These are phyloP conservation scores for Timandra comae DNA, from an alignment of 2,888 invertebrate species.

Conservation along the genomic window DNA sequence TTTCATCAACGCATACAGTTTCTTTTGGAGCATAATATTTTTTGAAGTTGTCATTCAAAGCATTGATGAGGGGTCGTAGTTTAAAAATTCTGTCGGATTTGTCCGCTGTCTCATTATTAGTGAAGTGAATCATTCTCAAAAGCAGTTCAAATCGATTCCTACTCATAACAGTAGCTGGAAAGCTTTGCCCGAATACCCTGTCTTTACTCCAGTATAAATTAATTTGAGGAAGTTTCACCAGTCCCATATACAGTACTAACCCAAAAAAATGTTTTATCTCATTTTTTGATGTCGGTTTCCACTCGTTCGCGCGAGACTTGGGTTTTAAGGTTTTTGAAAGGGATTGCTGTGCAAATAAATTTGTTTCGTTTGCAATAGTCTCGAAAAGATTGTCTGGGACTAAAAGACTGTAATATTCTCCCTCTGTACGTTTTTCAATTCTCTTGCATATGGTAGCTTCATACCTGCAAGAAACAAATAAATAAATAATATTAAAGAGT, in stretches of 20 bases:
- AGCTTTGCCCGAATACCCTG: constrained; percentile 25
- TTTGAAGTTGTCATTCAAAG: constrained; percentile 24
- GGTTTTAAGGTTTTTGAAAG: constrained; percentile 5
- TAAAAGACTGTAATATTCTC: too few species aligned
- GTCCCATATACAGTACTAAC: constrained; percentile 27
- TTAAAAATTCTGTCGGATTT: constrained; percentile 25
- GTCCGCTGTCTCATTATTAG: constrained; percentile 23
- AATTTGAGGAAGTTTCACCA: constrained; percentile 28
- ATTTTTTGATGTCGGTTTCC: constrained; percentile 26
- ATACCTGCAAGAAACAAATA: constrained; percentile 5
- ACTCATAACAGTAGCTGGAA: constrained; percentile 26
- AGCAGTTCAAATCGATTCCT: constrained; percentile 26
- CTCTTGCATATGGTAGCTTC: constrained; percentile 21
- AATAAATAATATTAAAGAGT: too few species aligned
- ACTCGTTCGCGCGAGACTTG: constrained; percentile 21
- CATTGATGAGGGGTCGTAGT: constrained; percentile 25
- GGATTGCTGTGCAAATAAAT: background rate
- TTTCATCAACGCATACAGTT: constrained; percentile 29
- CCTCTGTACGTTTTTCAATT: constrained; percentile 20
- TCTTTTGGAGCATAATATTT: constrained; percentile 26
- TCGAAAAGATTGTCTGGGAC: too few species aligned
- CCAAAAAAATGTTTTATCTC: constrained; percentile 29
- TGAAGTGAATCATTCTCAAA: constrained; percentile 21
- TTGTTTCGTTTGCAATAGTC: too few species aligned
- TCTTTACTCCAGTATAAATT: constrained; percentile 29